These are phyloP conservation scores for Bibio marci DNA, from an alignment of 2,888 invertebrate species.

Conservation along the genomic window DNA sequence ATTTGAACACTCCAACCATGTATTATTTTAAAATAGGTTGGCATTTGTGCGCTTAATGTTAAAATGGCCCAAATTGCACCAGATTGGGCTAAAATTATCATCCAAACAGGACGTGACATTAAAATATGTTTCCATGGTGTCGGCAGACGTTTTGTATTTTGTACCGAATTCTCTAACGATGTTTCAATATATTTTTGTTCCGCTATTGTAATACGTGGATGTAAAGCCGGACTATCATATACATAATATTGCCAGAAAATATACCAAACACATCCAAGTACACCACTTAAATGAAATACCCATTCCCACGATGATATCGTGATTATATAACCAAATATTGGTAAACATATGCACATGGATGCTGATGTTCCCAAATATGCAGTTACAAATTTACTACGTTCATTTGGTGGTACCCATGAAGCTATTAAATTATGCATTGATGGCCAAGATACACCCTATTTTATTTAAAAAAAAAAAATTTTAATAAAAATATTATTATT, in stretches of 20 bases:
- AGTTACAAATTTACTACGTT: constrained; percentile 25
- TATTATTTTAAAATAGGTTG: constrained; percentile 41
- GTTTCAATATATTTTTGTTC: constrained; percentile 35
- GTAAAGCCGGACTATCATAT: constrained; percentile 37
- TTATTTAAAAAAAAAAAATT: background rate
- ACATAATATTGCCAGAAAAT: constrained; percentile 36
- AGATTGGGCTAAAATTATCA: constrained; percentile 36
- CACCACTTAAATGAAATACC: constrained; percentile 40
- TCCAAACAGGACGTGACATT: constrained; percentile 36
- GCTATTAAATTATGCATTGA: constrained; percentile 54
- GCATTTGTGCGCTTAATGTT: constrained; percentile 41
- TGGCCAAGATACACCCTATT: constrained; percentile 35
- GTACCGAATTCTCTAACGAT: constrained; percentile 25
- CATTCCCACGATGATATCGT: constrained; percentile 42
- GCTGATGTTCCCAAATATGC: constrained; percentile 23
- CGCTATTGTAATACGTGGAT: constrained; percentile 35
- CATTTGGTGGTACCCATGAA: constrained; percentile 57
- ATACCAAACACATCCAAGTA: constrained; percentile 39
- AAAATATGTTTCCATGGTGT: constrained; percentile 40
- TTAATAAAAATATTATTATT: too few relatives aligned
- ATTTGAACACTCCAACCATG: constrained; percentile 37
- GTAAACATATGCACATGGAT: constrained; percentile 40
- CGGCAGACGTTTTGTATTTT: constrained; percentile 19
- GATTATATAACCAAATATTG: constrained; percentile 41
- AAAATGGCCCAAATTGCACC: constrained; percentile 42